Evolutionary conservation across 2,888 invertebrate species (phyloP), one percentile per base, ranked within the genome.

Genomic region (Pachycephus smyrnensis): DNA sequence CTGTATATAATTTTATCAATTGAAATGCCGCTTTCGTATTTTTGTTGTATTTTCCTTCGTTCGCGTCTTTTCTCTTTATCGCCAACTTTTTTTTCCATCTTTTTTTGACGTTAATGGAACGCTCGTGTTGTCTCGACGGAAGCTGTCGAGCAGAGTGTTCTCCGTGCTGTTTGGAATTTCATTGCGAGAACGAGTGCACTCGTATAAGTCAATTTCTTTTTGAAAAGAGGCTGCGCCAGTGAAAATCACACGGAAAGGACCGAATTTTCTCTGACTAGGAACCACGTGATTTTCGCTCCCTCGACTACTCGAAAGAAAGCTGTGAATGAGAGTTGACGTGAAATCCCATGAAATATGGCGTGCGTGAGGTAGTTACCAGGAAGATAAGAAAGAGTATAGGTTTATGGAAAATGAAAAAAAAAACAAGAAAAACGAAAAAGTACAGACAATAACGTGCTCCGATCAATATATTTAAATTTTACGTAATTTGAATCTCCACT

Each of bases 281-380:
- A 55, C 23, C 55, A 55, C 9, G 55, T 55, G 15, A 23, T 9
- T 23, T 55, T 23, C 2, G 69, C 37, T 74, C 55, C 36, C 69
- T 15, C 71, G 36, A 76, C 69, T 77, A 77, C 76, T 37, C 23
- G 3, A 55, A 23, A 23, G 23, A 23, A 55, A 55, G 55, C 23
- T 15, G 9, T 1, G 9, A 23, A 55, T 55, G 2, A 23, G 23
- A 9, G 2, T 55, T 9, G 6, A 55, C 6, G 9, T 23, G 55
- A 55, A 23, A 23, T 55, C 1, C 23, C 0, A 37, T 37, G 12
- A 37, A 37, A 37, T 12, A 6, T 35, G 35, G 11, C 37, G 12
- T 12, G 37, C 4, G 11, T 12, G 12, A 37, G 12, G 11, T 37
- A 12, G 12, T 37, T 12, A 2, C 0, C 3, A 3, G 3, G 12